Conservation (phyloP, 2,797 vertebrate genomes). For the Prionace glauca region DNA sequence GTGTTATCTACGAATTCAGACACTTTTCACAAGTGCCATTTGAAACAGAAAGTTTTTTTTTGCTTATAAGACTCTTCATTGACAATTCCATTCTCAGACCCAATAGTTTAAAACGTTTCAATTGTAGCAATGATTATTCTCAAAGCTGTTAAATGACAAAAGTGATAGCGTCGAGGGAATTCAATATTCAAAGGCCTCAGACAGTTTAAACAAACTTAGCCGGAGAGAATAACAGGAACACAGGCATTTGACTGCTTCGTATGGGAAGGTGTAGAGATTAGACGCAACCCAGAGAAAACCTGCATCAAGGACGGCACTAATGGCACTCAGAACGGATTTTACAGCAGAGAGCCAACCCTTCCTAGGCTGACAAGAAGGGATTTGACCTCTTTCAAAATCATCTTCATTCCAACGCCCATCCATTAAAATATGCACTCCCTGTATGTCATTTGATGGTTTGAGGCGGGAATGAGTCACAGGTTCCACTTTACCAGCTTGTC, state of each 20-base stretch:
- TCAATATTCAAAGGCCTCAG: not conserved
- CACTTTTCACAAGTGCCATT: not conserved
- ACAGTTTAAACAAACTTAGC: slow-evolving; percentile 28
- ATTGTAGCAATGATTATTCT: not conserved
- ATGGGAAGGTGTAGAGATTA: not conserved
- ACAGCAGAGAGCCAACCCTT: not conserved
- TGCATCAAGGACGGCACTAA: slow-evolving; percentile 16
- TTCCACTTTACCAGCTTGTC: not conserved
- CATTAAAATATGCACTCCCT: not conserved
- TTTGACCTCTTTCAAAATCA: slow-evolving; percentile 20
- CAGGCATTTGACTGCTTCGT: not conserved
- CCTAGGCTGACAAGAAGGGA: not conserved
- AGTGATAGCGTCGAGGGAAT: not conserved
- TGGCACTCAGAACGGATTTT: not conserved
- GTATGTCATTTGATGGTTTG: not conserved
- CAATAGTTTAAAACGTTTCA: not conserved
- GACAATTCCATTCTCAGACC: not conserved
- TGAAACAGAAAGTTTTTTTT: not conserved
- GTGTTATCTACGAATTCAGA: not conserved
- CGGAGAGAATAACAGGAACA: not conserved
- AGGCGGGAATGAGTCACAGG: not conserved
- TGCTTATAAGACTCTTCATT: not conserved
- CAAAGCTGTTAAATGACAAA: slow-evolving; percentile 22
- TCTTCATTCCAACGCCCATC: slow-evolving; percentile 11
- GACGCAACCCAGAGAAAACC: not conserved